Conservation (phyloP, 2,888 invertebrate genomes). For the Podotricha telesiphe region DNA sequence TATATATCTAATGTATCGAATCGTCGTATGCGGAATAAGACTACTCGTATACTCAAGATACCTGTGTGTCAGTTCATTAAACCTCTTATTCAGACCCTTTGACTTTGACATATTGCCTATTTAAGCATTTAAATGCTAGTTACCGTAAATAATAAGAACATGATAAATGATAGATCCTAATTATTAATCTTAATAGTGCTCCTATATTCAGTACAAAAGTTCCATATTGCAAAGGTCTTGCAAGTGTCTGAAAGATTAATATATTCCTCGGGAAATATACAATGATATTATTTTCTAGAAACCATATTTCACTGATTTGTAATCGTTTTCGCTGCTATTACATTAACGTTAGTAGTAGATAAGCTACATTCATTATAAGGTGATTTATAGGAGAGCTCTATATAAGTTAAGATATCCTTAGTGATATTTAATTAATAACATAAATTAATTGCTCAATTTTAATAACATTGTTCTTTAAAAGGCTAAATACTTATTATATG, state of each 20-base stretch:
- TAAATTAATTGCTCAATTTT: constrained; percentile 30
- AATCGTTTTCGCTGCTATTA: constrained; percentile 26
- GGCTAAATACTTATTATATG: constrained; percentile 33
- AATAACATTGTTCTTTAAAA: constrained; percentile 30
- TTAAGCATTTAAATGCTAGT: constrained; percentile 53
- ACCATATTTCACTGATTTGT: constrained; percentile 29
- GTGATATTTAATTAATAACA: constrained; percentile 11
- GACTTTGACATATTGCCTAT: constrained; percentile 68
- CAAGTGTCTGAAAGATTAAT: constrained; percentile 24
- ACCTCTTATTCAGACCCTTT: constrained; percentile 62
- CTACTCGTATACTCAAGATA: no score
- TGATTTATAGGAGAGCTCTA: constrained; percentile 13
- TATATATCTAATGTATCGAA: no score
- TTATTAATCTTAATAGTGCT: constrained; percentile 27
- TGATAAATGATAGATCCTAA: constrained; percentile 20
- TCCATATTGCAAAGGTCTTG: constrained; percentile 16
- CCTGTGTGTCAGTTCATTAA: constrained; percentile 60
- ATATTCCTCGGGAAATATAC: constrained; percentile 24
- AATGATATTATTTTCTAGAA: constrained; percentile 27
- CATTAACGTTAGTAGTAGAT: constrained; percentile 17
- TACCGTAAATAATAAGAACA: constrained; percentile 19
- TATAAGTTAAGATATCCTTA: constrained; percentile 13
- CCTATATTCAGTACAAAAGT: constrained; percentile 11
- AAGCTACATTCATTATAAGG: constrained; percentile 15
- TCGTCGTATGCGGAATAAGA: no score